A percentile compares a stretch with the other conserved stretches of the same genome.
These are phyloP conservation scores for Isichthys henryi DNA, from an alignment of 2,113 vertebrate species.

Conservation along the genomic window DNA sequence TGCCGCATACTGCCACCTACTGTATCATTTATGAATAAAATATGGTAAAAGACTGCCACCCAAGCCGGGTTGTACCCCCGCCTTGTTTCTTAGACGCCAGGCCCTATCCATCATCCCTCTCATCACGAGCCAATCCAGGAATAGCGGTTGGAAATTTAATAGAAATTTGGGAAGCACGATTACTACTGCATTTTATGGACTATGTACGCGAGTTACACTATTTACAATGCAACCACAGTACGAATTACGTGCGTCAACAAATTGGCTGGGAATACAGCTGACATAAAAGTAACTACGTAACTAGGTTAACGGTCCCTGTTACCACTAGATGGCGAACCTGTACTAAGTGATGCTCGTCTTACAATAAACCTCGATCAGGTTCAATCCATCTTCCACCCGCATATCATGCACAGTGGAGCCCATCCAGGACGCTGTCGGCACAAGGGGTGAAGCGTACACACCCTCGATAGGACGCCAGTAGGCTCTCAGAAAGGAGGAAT, in stretches of 20 bases:
- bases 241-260: neutral
- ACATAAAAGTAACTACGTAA: neutral
- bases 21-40: neutral
- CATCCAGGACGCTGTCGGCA: neutral
- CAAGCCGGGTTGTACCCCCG: neutral
- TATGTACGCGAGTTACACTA: neutral
- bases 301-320: neutral
- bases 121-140: neutral
- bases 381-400: neutral
- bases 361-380: neutral
- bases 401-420: neutral
- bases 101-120: neutral
- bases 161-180: neutral
- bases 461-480: neutral
- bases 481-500: neutral
- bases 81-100: neutral
- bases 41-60: neutral
- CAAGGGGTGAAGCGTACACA: neutral
- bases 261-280: neutral
- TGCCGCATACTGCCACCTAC: neutral
- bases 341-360: neutral
- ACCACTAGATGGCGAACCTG: constrained; percentile 9
- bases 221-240: neutral
- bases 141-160: neutral
- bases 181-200: neutral